These are phyloP conservation scores for Lampris megalopsis DNA, from an alignment of 2,113 vertebrate genomes.

Conservation along the genomic window DNA sequence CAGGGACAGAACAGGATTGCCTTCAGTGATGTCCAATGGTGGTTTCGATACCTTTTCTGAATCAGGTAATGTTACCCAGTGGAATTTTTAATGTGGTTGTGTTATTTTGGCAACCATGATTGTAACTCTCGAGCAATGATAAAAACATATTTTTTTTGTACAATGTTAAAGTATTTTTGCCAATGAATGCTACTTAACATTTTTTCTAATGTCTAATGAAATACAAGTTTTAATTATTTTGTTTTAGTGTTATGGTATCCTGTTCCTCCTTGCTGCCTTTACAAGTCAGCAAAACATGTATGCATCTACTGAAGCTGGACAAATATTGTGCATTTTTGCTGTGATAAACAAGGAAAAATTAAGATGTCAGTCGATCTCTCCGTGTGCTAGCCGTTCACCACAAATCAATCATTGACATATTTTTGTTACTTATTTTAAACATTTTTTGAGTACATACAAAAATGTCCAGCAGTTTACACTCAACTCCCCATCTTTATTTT, in stretches of 20 bases:
- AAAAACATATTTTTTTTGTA: no score
- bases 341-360: background rate
- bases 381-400: slow-evolving; percentile 1
- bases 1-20: slow-evolving; percentile 81
- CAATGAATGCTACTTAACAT: no score
- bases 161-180: no score
- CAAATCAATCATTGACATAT: slow-evolving; percentile 6
- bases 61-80: slow-evolving; percentile 79
- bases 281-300: background rate
- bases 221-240: no score
- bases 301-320: background rate
- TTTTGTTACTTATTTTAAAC: slow-evolving; percentile 18
- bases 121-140: no score
- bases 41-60: slow-evolving; percentile 85
- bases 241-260: no score
- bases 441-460: background rate
- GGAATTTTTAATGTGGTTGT: no score
- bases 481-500: background rate
- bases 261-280: background rate
- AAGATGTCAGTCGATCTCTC: background rate
- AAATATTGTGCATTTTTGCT: background rate
- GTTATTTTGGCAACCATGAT: no score
- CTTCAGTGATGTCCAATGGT: slow-evolving; percentile 83
- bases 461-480: background rate
- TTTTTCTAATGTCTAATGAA: no score